Conservation (phyloP, 2,113 vertebrate genomes). For the Vombatus ursinus region DNA sequence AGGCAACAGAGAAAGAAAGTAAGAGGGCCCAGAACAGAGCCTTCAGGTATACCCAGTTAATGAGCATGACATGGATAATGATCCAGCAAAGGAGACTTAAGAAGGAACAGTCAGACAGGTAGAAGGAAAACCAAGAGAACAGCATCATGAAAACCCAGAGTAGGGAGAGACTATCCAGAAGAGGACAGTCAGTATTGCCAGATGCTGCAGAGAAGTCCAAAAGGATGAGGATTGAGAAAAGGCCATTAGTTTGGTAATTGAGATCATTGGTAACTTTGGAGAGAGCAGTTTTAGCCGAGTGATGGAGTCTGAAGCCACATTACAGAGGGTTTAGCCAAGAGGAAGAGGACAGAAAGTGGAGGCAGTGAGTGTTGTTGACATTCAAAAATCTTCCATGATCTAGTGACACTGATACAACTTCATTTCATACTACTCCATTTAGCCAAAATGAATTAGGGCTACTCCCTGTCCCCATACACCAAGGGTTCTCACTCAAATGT, state of each 20-base stretch:
- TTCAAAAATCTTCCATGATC: neutral
- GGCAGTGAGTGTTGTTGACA: neutral
- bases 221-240: neutral
- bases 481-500: neutral
- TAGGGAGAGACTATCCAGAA: neutral
- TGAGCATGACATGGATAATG: neutral
- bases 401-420: no score
- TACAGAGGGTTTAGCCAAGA: neutral
- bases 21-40: neutral
- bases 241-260: neutral
- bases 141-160: neutral
- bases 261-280: neutral
- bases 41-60: neutral
- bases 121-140: neutral
- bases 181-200: neutral
- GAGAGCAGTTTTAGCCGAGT: neutral
- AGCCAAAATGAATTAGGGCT: no score
- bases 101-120: neutral
- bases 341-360: neutral
- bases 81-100: neutral
- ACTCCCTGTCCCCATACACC: no score
- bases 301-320: neutral
- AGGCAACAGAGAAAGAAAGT: neutral
- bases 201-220: neutral
- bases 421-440: no score